Base-by-base conservation (phyloP, 2,888 invertebrate genomes). In the Mechanitis mazaeus region DNA sequence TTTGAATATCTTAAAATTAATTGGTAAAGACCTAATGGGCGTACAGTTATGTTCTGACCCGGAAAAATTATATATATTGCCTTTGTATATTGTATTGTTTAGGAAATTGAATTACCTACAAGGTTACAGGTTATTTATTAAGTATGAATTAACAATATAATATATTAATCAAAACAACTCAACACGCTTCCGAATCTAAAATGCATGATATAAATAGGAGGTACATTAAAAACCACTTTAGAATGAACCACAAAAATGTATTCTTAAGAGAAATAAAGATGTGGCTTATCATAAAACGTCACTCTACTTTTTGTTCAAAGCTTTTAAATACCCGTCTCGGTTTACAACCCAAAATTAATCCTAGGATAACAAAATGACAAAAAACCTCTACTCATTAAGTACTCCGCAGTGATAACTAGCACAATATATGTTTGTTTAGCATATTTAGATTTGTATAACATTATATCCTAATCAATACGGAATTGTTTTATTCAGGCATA, bases 1-100 rank as follows among this genome's bases (percentile, higher is more conserved):
- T 82, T 81, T 80, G 84, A 84, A 88, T 87, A 85, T 87, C 86
- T 86, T 82, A 75, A 79, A 82, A 84, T 83, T 87, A 88, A 88
- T 87, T 87, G 86, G 77, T 72, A 65, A 64, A 62, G 54, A 60
- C 53, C 61, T 61, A 66, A 57, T 55, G 4, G 56, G 47, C 4
- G 57, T 56, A 45, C 31, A 47, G 56, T 50, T 50, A 50, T 50
- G 50, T 50, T 28, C 31, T 50, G 50, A 50, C 31, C 31, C 50
- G 50, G 50, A 28, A 50, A 50, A 50, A 31, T 31, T 1, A 50
- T 50, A 50, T 50, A 7, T 35, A 35, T 57, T 50, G 31, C 11
- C 31, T 31, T 9, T 31, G 1, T 50, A 31, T 7, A 31, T 50
- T 28, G 31, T 50, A 12, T 46, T 20, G 4, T 46, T 46, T 3